Base-by-base conservation (phyloP, 23 tunicate species). In the Diplosoma virens region DNA sequence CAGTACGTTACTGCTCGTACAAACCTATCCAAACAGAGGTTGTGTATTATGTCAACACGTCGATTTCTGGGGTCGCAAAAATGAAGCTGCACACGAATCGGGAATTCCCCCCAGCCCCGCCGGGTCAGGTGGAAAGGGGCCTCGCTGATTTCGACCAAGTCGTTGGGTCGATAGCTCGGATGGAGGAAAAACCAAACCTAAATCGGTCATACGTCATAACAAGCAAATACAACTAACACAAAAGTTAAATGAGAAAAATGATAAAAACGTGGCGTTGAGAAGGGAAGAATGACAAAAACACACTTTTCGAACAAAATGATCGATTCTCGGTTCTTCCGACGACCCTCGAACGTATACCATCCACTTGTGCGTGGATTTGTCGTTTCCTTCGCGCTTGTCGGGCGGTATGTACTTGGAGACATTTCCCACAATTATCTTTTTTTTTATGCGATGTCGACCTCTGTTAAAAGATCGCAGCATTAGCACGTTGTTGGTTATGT, bases 21-120 rank as follows among this genome's bases (percentile, higher is more conserved):
- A 22, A 20, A 89, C 96, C 96, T 78, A 63, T 89, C 96, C 0
- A 89, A 71, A 70, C 79, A 33, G 16, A 89, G 81, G 33, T 81
- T 65, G 61, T 89, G 96, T 18, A 89, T 89, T 14, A 89, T 89
- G 63, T 89, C 96, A 2, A 89, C 84, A 30, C 89, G 58, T 53
- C 96, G 37, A 46, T 82, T 82, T 27, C 88, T 37, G 6, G 89
- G 82, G 83, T 89, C 88, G 58, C 87, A 78, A 63, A 89, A 89
- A 59, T 89, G 96, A 3, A 89, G 77, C 65, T 89, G 96, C 0
- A 89, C 81, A 21, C 96, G 83, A 30, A 89, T 70, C 9, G 96
- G 96, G 76, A 89, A 89, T 50, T 89, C 96, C n/a, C 96, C 96
- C 96, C 96, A 89, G 16, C 96, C 96, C 58, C 96, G 36, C 18